Percentiles rank a stretch among this genome's conserved stretches.
phyloP scores from a whole-genome alignment of 1,140 invertebrate species.

The Drosophila dunni region DNA sequence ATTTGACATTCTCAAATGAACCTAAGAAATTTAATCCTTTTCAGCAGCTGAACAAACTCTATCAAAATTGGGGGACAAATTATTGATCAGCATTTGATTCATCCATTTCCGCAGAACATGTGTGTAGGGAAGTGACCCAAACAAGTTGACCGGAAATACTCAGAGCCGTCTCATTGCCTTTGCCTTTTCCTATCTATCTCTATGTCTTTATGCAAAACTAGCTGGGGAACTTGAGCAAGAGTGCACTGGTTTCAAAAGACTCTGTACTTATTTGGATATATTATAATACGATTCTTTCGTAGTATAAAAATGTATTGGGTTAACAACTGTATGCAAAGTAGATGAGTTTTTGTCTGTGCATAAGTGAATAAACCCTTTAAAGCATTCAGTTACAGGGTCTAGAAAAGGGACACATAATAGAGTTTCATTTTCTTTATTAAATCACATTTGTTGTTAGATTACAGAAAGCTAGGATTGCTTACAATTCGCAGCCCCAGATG shows the following conservation, averaged over 20 bases:
- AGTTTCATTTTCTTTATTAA: slow-evolving; percentile 75
- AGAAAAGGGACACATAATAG: slow-evolving; percentile 48
- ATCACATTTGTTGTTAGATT: slow-evolving; percentile 77
- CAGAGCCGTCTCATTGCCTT: neutral
- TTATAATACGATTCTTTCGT: too few species aligned
- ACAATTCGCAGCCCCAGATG: slow-evolving; percentile 24
- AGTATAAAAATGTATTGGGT: too few species aligned
- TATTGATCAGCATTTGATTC: slow-evolving; percentile 78
- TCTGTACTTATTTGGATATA: too few species aligned
- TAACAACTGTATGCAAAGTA: too few species aligned
- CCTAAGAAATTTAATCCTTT: slow-evolving; percentile 66
- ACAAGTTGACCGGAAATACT: slow-evolving; percentile 67
- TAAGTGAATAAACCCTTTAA: too few species aligned
- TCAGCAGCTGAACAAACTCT: slow-evolving; percentile 48
- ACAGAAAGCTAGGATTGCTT: slow-evolving; percentile 45
- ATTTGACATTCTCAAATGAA: slow-evolving; percentile 52
- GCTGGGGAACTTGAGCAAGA: too few species aligned
- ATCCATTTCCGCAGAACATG: slow-evolving; percentile 56
- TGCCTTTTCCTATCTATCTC: slow-evolving; percentile 18
- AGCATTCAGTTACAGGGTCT: too few species aligned
- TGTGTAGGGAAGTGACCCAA: slow-evolving; percentile 35
- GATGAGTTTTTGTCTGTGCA: too few species aligned
- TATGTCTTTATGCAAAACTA: slow-evolving; percentile 50
- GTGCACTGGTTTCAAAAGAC: too few species aligned
- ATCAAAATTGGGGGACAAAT: slow-evolving; percentile 40